Evolutionary conservation across 2,113 vertebrate genomes (phyloP).

Genomic region (Crypturellus undulatus): DNA sequence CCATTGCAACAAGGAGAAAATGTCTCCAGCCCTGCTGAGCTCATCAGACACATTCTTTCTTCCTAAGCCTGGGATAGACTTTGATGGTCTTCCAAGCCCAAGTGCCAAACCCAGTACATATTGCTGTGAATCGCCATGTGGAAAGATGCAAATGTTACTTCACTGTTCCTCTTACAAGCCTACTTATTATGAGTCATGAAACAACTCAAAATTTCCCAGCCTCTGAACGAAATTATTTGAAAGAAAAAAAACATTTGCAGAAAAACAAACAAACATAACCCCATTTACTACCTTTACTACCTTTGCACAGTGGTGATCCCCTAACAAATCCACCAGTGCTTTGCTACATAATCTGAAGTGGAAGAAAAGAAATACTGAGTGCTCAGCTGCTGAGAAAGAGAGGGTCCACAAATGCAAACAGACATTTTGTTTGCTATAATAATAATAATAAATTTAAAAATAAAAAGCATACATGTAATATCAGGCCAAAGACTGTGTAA

Average conservation of each 20-base stretch:
- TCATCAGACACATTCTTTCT: background rate
- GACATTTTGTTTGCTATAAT: background rate
- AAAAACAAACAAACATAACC: background rate
- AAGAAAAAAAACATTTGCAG: background rate
- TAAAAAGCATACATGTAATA: background rate
- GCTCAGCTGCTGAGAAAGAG: background rate
- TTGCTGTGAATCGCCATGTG: background rate
- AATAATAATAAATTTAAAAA: background rate
- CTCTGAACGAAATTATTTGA: background rate
- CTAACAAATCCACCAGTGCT: background rate
- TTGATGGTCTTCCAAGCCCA: background rate
- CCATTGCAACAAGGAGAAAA: background rate
- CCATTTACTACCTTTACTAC: background rate
- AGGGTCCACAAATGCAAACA: background rate
- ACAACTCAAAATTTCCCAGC: background rate
- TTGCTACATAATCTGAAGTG: fast-evolving
- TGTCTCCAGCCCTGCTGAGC: background rate
- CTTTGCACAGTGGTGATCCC: fast-evolving
- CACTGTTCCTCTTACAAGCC: fast-evolving
- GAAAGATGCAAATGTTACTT: background rate
- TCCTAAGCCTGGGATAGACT: background rate
- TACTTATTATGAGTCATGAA: background rate
- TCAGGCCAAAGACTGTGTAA: background rate
- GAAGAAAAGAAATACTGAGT: fast-evolving
- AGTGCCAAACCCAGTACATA: background rate